Evolutionary conservation across 2,888 invertebrate genomes (phyloP).

Genomic region (Anodontia alba): DNA sequence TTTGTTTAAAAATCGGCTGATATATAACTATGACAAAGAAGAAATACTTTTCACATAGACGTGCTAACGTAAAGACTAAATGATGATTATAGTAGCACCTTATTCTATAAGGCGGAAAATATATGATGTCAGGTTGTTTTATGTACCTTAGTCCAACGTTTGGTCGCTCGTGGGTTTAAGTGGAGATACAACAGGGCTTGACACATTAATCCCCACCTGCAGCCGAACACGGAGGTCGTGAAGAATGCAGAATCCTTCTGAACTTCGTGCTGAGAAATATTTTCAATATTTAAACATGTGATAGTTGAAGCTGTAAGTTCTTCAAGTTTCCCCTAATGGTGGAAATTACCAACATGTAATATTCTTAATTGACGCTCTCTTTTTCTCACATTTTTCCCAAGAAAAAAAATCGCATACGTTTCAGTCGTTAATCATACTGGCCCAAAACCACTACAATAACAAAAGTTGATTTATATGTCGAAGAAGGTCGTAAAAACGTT

Average conservation of each 20-base stretch:
- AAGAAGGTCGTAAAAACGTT: constrained; percentile 14
- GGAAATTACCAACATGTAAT: constrained; percentile 11
- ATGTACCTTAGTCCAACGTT: too few relatives aligned
- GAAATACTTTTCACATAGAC: too few relatives aligned
- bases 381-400: not conserved
- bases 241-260: not conserved
- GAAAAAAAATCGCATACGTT: not conserved
- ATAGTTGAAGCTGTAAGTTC: constrained; percentile 3
- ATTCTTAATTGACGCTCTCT: constrained; percentile 10
- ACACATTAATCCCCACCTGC: constrained; percentile 3
- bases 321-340: not conserved
- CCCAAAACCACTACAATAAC: not conserved
- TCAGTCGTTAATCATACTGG: constrained; percentile 2
- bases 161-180: too few relatives aligned
- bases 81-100: too few relatives aligned
- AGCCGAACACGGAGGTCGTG: not conserved
- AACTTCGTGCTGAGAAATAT: not conserved
- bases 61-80: too few relatives aligned
- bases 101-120: too few relatives aligned
- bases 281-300: constrained; percentile 7
- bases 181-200: too few relatives aligned
- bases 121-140: too few relatives aligned
- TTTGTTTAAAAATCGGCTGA: too few relatives aligned
- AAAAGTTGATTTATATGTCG: constrained; percentile 5
- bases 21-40: too few relatives aligned